Evolutionary conservation across 2,113 vertebrate genomes (phyloP), one percentile per base, ranked within the genome.

Genomic region (Macquaria australasica): DNA sequence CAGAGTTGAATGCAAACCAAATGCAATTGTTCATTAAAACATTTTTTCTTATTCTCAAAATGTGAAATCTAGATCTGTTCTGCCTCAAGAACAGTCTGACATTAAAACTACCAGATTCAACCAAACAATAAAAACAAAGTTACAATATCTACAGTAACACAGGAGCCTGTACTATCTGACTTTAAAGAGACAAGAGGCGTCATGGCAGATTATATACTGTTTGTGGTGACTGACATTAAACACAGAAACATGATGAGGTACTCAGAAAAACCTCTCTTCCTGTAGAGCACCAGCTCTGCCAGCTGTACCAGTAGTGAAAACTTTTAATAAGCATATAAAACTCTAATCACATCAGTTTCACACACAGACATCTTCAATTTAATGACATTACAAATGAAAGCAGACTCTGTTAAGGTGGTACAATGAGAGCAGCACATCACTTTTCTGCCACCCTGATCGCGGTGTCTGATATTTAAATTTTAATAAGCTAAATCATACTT

Each of bases 381-480:
- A 23, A 68, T 70, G 73, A 5, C 23, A 58, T 73, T 39, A 66
- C 21, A 10, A 71, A 71, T 67, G 68, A 88, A 77, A 79, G 84
- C 25, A 67, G 41, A 53, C 23, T 45, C 39, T 76, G 66, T 64
- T 31, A 0, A 31, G 69, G 11, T 56, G 23, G 70, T n/a, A 79
- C 53, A 55, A n/a, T 28, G 37, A 58, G 3, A 59, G 59, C 62
- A 18, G 43, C 28, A 41, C 56, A 60, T 76, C 10, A n/a, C 28
- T 59, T n/a, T 39, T 48, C 6, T 28, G 34, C 21, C 4, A 37
- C 6, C 9, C 28, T 50, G 31, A 63, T 25, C 1, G 5, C 23
- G 41, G 1, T 50, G 16, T 21, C 41, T 71, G 25, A 73, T 28
- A 63, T 73, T 82, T 75, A 23, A 20, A 82, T 55, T 59, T 28